These are phyloP conservation scores for Neria commutata DNA, from an alignment of 2,888 invertebrate genomes.

Conservation along the genomic window DNA sequence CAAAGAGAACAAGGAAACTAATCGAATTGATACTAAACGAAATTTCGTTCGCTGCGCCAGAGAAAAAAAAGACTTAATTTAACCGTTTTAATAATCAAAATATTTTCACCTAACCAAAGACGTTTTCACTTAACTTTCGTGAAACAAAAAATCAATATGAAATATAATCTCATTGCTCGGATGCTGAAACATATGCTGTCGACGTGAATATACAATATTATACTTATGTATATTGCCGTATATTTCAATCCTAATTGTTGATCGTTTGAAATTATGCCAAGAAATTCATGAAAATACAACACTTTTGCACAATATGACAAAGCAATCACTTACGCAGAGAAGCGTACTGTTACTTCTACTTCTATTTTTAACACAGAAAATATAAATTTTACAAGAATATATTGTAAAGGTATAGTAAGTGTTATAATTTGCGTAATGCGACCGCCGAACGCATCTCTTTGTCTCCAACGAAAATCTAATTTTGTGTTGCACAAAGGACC, in stretches of 20 bases:
- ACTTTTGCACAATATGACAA: constrained; percentile 1
- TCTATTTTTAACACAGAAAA: no score
- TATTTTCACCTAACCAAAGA: constrained; percentile 12
- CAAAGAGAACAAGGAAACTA: constrained; percentile 26
- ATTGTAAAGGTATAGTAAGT: constrained; percentile 1
- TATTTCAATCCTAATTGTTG: no score
- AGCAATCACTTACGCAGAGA: background rate
- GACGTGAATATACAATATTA: constrained; percentile 15
- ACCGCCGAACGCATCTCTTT: background rate
- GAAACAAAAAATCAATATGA: background rate
- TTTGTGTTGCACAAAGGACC: no score
- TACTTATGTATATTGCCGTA: background rate
- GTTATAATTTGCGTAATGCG: background rate
- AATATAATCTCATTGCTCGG: constrained; percentile 46
- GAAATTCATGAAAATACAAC: constrained; percentile 2
- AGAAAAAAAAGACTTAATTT: constrained; percentile 8
- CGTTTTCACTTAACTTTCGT: background rate
- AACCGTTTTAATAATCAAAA: constrained; percentile 8
- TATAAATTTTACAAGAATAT: no score
- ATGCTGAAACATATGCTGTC: constrained; percentile 52
- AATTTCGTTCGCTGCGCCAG: constrained; percentile 38
- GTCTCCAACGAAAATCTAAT: background rate
- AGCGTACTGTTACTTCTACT: background rate
- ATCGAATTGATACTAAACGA: constrained; percentile 22
- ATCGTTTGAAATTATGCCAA: background rate